Percentiles rank a stretch among this genome's conserved stretches.
Conservation (phyloP, 2,888 invertebrate genomes). For the Lithophane leautieri region DNA sequence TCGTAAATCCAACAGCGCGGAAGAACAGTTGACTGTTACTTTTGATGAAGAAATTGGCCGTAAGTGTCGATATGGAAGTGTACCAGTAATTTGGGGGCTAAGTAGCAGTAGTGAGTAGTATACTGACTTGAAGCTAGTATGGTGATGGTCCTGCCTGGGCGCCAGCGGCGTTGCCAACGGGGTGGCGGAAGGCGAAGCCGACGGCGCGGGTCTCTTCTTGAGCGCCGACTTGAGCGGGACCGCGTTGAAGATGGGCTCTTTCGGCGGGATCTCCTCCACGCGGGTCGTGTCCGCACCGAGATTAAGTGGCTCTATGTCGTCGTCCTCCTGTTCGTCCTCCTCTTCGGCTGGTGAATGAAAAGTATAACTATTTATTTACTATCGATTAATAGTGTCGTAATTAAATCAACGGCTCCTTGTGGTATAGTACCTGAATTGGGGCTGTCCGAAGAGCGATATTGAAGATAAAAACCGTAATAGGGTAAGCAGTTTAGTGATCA, state of each 20-base stretch:
- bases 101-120: conserved; percentile 25
- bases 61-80: conserved; percentile 27
- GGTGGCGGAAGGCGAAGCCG: conserved; percentile 91
- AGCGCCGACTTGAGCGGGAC: conserved; percentile 97
- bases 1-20: too few species aligned
- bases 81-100: conserved; percentile 21
- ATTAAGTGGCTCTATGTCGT: conserved; percentile 91
- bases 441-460: not conserved
- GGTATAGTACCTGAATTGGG: not conserved
- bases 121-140: conserved; percentile 95
- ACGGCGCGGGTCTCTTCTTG: conserved; percentile 95
- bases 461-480: not conserved
- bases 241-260: conserved; percentile 97
- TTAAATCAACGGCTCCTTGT: not conserved
- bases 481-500: not conserved
- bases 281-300: conserved; percentile 94
- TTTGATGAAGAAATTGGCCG: too few species aligned
- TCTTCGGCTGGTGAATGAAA: conserved; percentile 80
- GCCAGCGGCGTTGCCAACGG: conserved; percentile 87
- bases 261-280: conserved; percentile 97
- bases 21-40: too few species aligned
- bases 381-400: not conserved
- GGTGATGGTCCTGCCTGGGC: conserved; percentile 93
- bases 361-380: not conserved
- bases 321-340: conserved; percentile 89